Conservation (phyloP, 2,888 invertebrate genomes). For the Dynastes tityus region DNA sequence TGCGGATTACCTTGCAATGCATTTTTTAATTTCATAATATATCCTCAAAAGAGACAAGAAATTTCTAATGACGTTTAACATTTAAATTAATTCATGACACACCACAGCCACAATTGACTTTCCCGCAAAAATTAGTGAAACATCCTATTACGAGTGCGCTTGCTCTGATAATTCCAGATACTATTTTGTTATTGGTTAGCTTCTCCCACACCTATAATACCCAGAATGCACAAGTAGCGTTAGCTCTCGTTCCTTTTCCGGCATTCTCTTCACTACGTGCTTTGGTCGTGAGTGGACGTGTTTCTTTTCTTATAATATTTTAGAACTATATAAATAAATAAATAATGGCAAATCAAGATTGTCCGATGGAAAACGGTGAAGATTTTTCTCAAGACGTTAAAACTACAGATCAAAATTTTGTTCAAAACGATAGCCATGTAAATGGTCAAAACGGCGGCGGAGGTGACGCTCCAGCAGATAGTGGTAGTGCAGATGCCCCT, state of each 20-base stretch:
- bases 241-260: conserved; percentile 53
- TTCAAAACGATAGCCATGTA: conserved; percentile 70
- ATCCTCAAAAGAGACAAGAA: conserved; percentile 45
- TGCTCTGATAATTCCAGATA: conserved; percentile 22
- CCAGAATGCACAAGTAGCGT: conserved; percentile 55
- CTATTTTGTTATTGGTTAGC: conserved; percentile 39
- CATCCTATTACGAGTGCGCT: conserved; percentile 30
- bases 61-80: conserved; percentile 49
- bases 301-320: conserved; percentile 52
- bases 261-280: conserved; percentile 65
- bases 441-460: conserved; percentile 79
- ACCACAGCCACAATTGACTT: conserved; percentile 49
- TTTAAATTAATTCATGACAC: conserved; percentile 14
- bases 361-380: conserved; percentile 84
- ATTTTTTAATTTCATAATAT: conserved; percentile 55
- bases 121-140: conserved; percentile 40
- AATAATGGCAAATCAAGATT: conserved; percentile 76
- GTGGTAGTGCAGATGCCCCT: conserved; percentile 83
- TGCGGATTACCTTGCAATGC: conserved; percentile 62
- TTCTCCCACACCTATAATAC: conserved; percentile 51
- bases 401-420: conserved; percentile 75
- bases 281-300: conserved; percentile 64
- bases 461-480: conserved; percentile 78
- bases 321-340: conserved; percentile 30
- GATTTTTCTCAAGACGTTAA: conserved; percentile 85